Conservation (phyloP, 2,797 vertebrate genomes). For the Chanos chanos region DNA sequence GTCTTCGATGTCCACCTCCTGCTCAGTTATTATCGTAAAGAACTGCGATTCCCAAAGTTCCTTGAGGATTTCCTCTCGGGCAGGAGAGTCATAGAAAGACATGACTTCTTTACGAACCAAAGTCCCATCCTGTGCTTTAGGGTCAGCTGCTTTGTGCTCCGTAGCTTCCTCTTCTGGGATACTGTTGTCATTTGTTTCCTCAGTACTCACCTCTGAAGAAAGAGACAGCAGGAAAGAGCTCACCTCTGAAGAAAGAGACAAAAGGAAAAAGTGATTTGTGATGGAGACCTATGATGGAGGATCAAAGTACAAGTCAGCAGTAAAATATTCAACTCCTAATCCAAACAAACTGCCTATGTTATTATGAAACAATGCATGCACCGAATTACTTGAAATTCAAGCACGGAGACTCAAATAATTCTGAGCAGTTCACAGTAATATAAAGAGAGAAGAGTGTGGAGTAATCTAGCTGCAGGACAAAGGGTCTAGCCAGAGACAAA, state of each 20-base stretch:
- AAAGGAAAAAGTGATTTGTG: too few species aligned
- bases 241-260: neutral
- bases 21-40: slow-evolving; percentile 72
- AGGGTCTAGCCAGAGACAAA: neutral
- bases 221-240: neutral
- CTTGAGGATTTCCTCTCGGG: slow-evolving; percentile 70
- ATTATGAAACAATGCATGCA: too few species aligned
- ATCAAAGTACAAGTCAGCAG: too few species aligned
- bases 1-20: slow-evolving; percentile 60
- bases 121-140: neutral
- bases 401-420: too few species aligned
- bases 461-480: too few species aligned
- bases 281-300: too few species aligned
- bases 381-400: too few species aligned
- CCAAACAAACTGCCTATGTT: too few species aligned
- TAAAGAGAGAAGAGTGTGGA: too few species aligned
- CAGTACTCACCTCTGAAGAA: slow-evolving; percentile 32
- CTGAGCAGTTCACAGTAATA: too few species aligned
- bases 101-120: slow-evolving; percentile 43
- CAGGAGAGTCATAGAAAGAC: slow-evolving; percentile 68
- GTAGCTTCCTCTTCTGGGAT: neutral
- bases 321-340: too few species aligned
- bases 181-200: slow-evolving; percentile 33
- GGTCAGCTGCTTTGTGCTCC: neutral
- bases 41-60: slow-evolving; percentile 74